These are phyloP conservation scores for Lipophrys pholis DNA, from an alignment of 2,113 vertebrate species.

Conservation along the genomic window DNA sequence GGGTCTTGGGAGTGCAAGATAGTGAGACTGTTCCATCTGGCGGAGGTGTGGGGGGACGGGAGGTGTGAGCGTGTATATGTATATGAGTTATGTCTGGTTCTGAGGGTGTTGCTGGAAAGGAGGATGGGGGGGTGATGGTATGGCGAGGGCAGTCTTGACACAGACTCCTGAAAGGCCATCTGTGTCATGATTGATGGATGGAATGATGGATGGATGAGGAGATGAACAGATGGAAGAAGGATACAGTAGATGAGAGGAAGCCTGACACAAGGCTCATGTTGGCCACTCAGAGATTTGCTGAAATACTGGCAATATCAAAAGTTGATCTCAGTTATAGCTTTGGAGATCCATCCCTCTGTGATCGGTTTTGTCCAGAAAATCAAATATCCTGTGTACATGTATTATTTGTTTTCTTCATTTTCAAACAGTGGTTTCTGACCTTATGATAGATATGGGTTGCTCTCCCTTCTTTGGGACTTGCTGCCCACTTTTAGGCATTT, in stretches of 20 bases:
- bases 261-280: neutral
- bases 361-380: no score
- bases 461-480: no score
- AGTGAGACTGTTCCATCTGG: constrained; percentile 47
- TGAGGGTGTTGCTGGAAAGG: neutral
- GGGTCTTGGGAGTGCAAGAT: constrained; percentile 33
- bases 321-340: no score
- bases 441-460: no score
- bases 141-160: constrained; percentile 72
- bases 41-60: constrained; percentile 28
- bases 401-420: no score
- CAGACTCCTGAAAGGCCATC: constrained; percentile 81
- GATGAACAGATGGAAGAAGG: constrained; percentile 58
- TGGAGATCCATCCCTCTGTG: no score
- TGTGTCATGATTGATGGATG: constrained; percentile 83
- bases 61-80: constrained; percentile 45
- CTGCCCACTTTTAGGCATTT: no score
- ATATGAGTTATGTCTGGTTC: constrained; percentile 29
- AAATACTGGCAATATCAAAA: no score
- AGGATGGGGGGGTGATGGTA: constrained; percentile 65
- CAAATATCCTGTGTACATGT: no score
- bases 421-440: no score
- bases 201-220: constrained; percentile 68
- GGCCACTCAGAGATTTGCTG: no score
- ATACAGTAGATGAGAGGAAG: constrained; percentile 56